Evolutionary conservation across 2,113 vertebrate genomes (phyloP).

Genomic region (Gymnocephalus cernua): DNA sequence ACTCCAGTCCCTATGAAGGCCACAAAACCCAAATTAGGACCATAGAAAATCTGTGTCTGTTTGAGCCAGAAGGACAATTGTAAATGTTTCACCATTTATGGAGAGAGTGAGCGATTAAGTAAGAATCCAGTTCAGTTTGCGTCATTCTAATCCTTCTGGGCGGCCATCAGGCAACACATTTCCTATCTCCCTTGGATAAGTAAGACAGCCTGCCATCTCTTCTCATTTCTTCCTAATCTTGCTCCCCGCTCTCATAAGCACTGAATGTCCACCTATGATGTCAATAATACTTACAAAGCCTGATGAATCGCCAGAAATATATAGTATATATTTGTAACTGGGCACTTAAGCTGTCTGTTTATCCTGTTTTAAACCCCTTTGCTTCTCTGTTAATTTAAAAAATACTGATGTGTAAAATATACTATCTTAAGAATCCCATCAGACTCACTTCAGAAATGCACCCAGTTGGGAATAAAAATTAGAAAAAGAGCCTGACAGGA

Average conservation of each 20-base stretch:
- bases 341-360: not conserved
- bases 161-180: not conserved
- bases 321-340: not conserved
- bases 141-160: not conserved
- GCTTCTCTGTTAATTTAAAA: not conserved
- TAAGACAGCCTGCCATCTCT: not conserved
- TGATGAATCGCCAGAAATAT: not conserved
- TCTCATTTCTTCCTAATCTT: constrained; percentile 5
- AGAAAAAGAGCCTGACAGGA: constrained; percentile 68
- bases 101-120: not conserved
- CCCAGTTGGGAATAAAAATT: constrained; percentile 54
- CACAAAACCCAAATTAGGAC: not conserved
- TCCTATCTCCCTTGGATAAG: constrained; percentile 20
- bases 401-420: not conserved
- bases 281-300: not conserved
- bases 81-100: not conserved
- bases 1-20: too few species aligned
- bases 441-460: constrained; percentile 11
- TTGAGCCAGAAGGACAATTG: not conserved
- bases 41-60: too few species aligned
- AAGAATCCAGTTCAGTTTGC: not conserved
- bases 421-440: constrained; percentile 33
- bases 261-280: not conserved
- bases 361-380: not conserved
- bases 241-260: constrained; percentile 12